Base-by-base conservation (phyloP, 2,113 vertebrate species). In the Emydocephalus ijimae region DNA sequence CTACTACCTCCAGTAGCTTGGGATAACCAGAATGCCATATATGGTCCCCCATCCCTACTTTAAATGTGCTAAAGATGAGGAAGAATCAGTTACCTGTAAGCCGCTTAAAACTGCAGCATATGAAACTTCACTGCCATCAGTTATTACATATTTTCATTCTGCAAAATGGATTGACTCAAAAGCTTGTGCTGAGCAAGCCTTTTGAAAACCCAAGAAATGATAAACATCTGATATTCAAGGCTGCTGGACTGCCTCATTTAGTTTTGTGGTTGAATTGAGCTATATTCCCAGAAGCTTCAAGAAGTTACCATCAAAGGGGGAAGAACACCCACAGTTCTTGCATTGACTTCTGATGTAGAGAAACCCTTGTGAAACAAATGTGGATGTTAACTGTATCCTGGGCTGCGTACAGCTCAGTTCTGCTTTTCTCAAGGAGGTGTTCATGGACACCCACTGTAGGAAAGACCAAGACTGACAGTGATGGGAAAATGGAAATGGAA, bases 61-160 rank as follows among this genome's bases (percentile, higher is more conserved):
- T 85, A 92, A 94, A 91, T 52, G 94, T 94, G 93, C 96, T 92
- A 93, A 43, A 92, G 95, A 96, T 94, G 97, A 96, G 90, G 96
- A 90, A 95, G 93, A 93, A 97, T 97, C 97, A 97, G 96, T 97
- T 95, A 97, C 96, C 94, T 96, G 96, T 96, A 97, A 98, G 98
- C 96, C 97, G 90, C 92, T 52, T 23, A 14, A 91, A 94, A 88
- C 69, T 92, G 90, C 93, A 95, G 90, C 61, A 95, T 93, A 92
- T 95, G 95, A 96, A 96, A 96, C 74, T 74, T 74, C 29, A 95
- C 95, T 95, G 92, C 94, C 81, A 43, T 43, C 45, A 54, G 26
- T 85, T 85, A 91, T n/a, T 95, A 94, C 90, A 39, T 94, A 87
- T 59, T 88, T 95, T 92, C 94, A 90, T 81, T 81, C 74, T 81